phyloP scores from a whole-genome alignment of 2,797 vertebrate species.

The Tympanoctomys barrerae region DNA sequence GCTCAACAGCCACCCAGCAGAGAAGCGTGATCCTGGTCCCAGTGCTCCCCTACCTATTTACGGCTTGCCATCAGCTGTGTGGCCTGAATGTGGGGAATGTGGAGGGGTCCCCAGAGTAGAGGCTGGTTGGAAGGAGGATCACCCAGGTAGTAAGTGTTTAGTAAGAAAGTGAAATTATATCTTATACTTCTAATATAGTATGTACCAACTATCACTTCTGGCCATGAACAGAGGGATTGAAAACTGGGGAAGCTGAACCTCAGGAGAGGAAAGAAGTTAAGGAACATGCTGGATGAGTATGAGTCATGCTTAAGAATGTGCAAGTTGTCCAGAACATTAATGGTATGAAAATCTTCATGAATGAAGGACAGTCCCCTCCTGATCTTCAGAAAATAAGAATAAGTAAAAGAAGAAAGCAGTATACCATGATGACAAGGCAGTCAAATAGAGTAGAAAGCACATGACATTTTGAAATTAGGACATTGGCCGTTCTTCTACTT shows the following conservation, averaged over 20 bases:
- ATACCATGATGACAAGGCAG: neutral
- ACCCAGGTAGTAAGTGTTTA: neutral
- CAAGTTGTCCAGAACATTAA: neutral
- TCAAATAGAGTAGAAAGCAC: neutral
- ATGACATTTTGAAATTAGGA: neutral
- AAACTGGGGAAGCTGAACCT: neutral
- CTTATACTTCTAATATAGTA: neutral
- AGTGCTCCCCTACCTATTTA: neutral
- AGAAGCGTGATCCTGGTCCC: too few relatives aligned
- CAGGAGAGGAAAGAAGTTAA: neutral
- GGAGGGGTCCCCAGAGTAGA: neutral
- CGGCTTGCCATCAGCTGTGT: neutral
- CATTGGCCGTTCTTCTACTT: neutral
- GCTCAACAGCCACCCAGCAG: neutral
- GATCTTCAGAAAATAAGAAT: neutral
- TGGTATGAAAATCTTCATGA: neutral
- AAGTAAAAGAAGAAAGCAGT: neutral
- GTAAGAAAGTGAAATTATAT: neutral
- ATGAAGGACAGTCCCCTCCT: neutral
- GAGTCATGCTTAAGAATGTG: neutral
- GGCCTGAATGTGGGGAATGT: neutral
- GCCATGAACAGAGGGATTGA: neutral
- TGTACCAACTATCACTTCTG: neutral
- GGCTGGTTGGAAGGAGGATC: neutral
- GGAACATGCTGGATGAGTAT: neutral